Evolutionary conservation across 2,888 invertebrate species (phyloP).

Genomic region (Apoderus coryli): DNA sequence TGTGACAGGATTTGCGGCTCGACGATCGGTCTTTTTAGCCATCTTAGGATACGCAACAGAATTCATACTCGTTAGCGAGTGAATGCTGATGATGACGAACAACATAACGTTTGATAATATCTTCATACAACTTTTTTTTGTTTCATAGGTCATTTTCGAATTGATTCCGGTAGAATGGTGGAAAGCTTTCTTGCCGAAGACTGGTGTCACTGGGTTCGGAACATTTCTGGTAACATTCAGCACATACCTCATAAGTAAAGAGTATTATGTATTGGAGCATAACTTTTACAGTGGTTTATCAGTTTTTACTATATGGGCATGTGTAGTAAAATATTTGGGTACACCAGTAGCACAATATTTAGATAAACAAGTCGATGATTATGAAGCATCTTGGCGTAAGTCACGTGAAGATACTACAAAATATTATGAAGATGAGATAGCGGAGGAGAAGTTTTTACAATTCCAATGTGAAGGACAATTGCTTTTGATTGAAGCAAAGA

Average conservation of each 20-base stretch:
- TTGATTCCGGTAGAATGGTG: conserved; percentile 94
- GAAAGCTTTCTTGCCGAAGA: conserved; percentile 83
- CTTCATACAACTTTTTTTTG: conserved; percentile 1
- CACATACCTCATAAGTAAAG: conserved; percentile 83
- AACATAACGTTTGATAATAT: too few species aligned
- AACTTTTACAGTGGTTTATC: conserved; percentile 73
- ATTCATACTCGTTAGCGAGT: too few species aligned
- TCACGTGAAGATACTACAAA: conserved; percentile 30
- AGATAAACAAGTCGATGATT: conserved; percentile 56
- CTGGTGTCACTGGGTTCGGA: conserved; percentile 83
- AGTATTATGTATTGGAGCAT: conserved; percentile 86
- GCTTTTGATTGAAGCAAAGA: conserved; percentile 66
- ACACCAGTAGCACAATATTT: conserved; percentile 46
- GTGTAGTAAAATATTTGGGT: conserved; percentile 57
- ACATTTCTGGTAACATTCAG: conserved; percentile 64
- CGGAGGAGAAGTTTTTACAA: conserved; percentile 53
- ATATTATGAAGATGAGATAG: conserved; percentile 40
- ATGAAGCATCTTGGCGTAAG: conserved; percentile 33
- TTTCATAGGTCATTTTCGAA: conserved; percentile 37
- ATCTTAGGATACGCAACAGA: too few species aligned
- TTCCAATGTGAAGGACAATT: conserved; percentile 41
- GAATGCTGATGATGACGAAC: too few species aligned
- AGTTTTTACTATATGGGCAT: conserved; percentile 44
- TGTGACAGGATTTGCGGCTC: too few species aligned
- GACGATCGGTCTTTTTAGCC: too few species aligned